These are phyloP conservation scores for Cantharis lateralis DNA, from an alignment of 2,888 invertebrate genomes.

Conservation along the genomic window DNA sequence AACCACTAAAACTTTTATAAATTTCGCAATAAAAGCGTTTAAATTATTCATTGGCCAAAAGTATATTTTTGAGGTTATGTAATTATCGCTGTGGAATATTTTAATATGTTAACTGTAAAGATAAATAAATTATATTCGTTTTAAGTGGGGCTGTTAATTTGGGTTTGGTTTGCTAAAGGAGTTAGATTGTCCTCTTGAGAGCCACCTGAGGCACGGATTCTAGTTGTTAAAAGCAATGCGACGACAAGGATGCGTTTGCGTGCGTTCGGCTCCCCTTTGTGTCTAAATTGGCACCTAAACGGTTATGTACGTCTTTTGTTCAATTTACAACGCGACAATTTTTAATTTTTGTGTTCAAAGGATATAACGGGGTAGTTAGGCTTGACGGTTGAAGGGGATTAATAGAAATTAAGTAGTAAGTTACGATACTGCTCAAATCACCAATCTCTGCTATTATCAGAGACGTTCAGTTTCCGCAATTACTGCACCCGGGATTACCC, in stretches of 20 bases:
- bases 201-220: conserved; percentile 29
- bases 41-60: neutral
- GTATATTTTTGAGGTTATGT: neutral
- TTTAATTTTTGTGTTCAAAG: conserved; percentile 42
- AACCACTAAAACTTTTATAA: neutral
- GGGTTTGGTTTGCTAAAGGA: conserved; percentile 7
- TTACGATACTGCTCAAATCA: conserved; percentile 36
- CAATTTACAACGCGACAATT: conserved; percentile 37
- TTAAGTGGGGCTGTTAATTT: neutral
- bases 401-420: conserved; percentile 43
- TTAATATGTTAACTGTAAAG: neutral
- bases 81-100: neutral
- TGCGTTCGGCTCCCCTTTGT: conserved; percentile 27
- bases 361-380: conserved; percentile 39
- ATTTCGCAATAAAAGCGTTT: neutral
- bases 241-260: conserved; percentile 11
- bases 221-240: conserved; percentile 1
- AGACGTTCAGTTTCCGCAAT: conserved; percentile 38
- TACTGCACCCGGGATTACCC: conserved; percentile 37
- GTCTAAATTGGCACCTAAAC: conserved; percentile 33
- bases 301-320: conserved; percentile 41
- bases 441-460: conserved; percentile 29
- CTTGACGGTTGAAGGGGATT: conserved; percentile 39
- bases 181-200: conserved; percentile 18
- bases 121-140: neutral